These are phyloP conservation scores for Phylloscopus whistleri DNA, from an alignment of 2,113 vertebrate species.

Conservation along the genomic window DNA sequence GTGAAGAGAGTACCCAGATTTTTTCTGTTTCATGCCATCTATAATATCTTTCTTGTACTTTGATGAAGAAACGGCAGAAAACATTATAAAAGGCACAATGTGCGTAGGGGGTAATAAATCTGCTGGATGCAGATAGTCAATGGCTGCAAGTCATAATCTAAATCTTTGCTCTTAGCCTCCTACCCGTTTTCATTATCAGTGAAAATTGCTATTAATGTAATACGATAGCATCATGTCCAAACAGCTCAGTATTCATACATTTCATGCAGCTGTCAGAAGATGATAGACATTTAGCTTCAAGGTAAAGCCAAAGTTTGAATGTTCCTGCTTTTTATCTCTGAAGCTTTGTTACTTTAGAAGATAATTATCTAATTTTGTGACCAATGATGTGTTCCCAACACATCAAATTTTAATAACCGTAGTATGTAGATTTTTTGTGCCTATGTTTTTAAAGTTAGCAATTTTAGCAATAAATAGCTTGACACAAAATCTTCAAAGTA, in stretches of 20 bases:
- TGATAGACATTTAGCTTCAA: slow-evolving; percentile 63
- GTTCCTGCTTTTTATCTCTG: slow-evolving; percentile 44
- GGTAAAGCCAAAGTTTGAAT: slow-evolving; percentile 42
- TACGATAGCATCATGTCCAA: slow-evolving; percentile 43
- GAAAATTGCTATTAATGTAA: slow-evolving; percentile 63
- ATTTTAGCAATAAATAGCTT: not conserved
- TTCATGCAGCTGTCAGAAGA: slow-evolving; percentile 52
- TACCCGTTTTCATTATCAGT: slow-evolving; percentile 67
- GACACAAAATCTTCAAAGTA: not conserved
- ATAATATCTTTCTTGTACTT: not conserved
- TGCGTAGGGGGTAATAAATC: slow-evolving; percentile 47
- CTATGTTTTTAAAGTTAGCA: not conserved
- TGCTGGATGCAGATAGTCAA: slow-evolving; percentile 59
- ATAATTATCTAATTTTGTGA: slow-evolving; percentile 29
- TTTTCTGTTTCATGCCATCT: not conserved
- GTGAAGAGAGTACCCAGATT: not conserved
- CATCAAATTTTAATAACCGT: not conserved
- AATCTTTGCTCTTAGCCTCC: slow-evolving; percentile 60
- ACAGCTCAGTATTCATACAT: slow-evolving; percentile 28
- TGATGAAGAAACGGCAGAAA: slow-evolving; percentile 31
- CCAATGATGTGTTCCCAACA: not conserved
- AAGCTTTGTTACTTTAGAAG: slow-evolving; percentile 25
- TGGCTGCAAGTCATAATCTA: slow-evolving; percentile 59
- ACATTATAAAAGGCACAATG: slow-evolving; percentile 49
- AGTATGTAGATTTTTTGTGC: not conserved